A percentile compares a stretch with the other conserved stretches of the same genome.
Conservation (phyloP, 1,140 invertebrate genomes). For the Trichonephila clavipes region DNA sequence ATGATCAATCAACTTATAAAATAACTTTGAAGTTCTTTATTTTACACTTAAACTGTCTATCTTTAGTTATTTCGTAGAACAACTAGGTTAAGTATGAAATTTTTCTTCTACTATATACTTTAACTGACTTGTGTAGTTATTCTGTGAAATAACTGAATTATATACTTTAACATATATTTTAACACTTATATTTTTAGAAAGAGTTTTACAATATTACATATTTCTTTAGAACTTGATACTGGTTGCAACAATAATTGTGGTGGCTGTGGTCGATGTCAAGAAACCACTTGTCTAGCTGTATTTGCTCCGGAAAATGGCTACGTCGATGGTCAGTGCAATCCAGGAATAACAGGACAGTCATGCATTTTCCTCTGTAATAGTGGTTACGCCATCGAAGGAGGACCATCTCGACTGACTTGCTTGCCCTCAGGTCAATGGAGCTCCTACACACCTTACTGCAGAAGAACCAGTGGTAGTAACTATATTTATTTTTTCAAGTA, state of each 20-base stretch:
- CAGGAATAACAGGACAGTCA: conserved; percentile 44
- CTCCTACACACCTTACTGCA: conserved; percentile 47
- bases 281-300: conserved; percentile 1
- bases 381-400: conserved; percentile 64
- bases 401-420: conserved; percentile 44
- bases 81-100: no score
- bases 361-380: conserved; percentile 63
- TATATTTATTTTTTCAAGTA: background rate
- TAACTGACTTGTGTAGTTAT: no score
- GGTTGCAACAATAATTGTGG: conserved; percentile 31
- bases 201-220: background rate
- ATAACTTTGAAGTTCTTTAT: no score
- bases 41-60: no score
- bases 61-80: no score
- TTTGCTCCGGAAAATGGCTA: conserved; percentile 42
- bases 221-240: conserved; percentile 13
- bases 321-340: conserved; percentile 67
- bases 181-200: no score
- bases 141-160: no score
- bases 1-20: no score
- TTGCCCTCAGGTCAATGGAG: conserved; percentile 68
- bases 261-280: background rate
- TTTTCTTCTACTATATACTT: no score
- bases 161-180: no score
- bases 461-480: conserved; percentile 52